phyloP scores from a whole-genome alignment of 1,140 invertebrate species.

The Apis florea region DNA sequence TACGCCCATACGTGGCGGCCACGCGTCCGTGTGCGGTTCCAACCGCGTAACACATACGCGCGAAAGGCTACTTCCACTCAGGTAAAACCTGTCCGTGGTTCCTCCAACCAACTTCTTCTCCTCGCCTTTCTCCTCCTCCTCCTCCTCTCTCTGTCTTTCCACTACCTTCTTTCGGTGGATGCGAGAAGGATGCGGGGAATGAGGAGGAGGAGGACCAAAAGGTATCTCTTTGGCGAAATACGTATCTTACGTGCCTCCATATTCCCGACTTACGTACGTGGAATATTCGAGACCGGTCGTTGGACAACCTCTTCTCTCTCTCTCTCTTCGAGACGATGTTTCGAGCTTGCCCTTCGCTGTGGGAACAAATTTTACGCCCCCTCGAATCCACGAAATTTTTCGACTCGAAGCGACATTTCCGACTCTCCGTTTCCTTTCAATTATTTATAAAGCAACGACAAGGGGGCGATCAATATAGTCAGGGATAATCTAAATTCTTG shows the following conservation, averaged over 20 bases:
- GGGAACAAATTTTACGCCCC: not conserved
- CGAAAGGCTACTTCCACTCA: constrained; percentile 51
- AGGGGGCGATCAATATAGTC: no score
- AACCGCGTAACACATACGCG: constrained; percentile 45
- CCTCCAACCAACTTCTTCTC: constrained; percentile 71
- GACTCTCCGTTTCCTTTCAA: no score
- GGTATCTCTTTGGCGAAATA: constrained; percentile 68
- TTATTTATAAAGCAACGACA: no score
- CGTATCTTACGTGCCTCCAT: constrained; percentile 73
- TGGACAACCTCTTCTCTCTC: constrained; percentile 28
- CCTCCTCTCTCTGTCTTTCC: not conserved
- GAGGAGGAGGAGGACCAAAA: constrained; percentile 41
- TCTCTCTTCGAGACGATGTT: constrained; percentile 8
- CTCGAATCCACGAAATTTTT: no score
- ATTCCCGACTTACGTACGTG: constrained; percentile 69
- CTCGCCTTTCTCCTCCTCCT: constrained; percentile 58
- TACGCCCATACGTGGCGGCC: constrained; percentile 68
- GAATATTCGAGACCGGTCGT: constrained; percentile 68
- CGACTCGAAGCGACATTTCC: no score
- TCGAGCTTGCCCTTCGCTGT: constrained; percentile 44
- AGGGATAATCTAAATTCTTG: no score
- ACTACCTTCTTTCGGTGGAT: not conserved
- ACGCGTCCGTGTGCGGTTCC: constrained; percentile 30
- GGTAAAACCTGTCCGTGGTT: constrained; percentile 64
- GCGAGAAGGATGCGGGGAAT: constrained; percentile 41